Evolutionary conservation across 2,113 vertebrate species (phyloP), one percentile per base, ranked within the genome.

Genomic region (Pogonocichla stellata): DNA sequence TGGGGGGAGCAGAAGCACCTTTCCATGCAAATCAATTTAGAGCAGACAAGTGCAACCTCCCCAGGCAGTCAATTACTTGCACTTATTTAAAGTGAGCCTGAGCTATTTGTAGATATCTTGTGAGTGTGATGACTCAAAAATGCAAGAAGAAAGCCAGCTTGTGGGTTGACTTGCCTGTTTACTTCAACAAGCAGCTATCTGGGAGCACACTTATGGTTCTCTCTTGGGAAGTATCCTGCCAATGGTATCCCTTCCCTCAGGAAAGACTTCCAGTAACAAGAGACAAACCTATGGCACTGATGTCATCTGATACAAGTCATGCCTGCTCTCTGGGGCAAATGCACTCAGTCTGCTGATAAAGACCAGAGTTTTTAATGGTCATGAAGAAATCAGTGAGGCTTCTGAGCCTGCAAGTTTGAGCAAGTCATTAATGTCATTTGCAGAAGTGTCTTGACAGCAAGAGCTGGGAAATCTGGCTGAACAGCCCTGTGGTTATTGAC

Each of bases 371-470:
- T 34, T 71, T 66, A 79, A 79, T 48, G 45, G 31, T 11, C 20
- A 12, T 42, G 24, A 81, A 71, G 53, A 85, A 65, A 90, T 33
- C 26, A 25, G 53, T 47, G 36, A 45, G 64, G 50, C 5, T 84
- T 87, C 36, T 80, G 25, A 85, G 17, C 19, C 48, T 81, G 25
- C n/a, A 69, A 64, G 13, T 40, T 64, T 65, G 69, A 34, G 54
- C 19, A 79, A 82, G 22, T 43, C 38, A 61, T 58, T 89, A 23
- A 5, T 48, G 22, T 62, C 43, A 28, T 31, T 24, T 91, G 74
- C 90, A 98, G 98, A 98, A 97, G 94, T 98, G 43, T 94, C 97
- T 19, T 98, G 95, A 97, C 17, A 98, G 97, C 78, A 94, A 98
- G 40, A 98, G 95, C 96, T 98, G 88, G 97, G 95, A 11, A 98